Conservation (phyloP, 2,113 vertebrate species). For the Cepphus grylle region DNA sequence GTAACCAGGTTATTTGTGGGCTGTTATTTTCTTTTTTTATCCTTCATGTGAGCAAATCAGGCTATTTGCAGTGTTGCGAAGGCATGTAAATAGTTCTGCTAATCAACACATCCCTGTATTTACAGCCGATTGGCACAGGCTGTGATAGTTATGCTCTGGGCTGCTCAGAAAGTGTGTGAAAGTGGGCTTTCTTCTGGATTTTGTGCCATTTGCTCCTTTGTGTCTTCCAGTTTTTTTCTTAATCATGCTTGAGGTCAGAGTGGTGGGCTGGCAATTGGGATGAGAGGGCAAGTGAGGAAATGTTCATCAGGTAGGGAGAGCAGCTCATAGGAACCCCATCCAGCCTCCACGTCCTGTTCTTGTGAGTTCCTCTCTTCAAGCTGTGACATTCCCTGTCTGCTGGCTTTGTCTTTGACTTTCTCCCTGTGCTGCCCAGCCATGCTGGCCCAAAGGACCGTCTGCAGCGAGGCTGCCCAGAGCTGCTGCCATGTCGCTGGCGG, state of each 20-base stretch:
- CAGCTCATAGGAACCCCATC: not conserved
- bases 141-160: not conserved
- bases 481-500: not conserved
- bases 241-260: not conserved
- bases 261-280: not conserved
- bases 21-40: not conserved
- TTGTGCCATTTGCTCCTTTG: not conserved
- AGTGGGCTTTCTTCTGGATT: not conserved
- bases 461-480: not conserved
- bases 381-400: not conserved
- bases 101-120: not conserved
- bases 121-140: not conserved
- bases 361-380: not conserved
- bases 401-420: not conserved
- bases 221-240: not conserved
- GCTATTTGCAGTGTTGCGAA: not conserved
- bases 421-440: not conserved
- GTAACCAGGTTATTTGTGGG: slow-evolving; percentile 38
- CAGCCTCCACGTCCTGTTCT: not conserved
- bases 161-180: not conserved
- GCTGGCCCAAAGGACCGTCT: not conserved
- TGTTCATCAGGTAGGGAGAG: not conserved
- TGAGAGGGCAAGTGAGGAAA: not conserved
- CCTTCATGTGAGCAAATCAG: not conserved
- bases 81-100: not conserved